Percentiles rank a stretch among this genome's conserved stretches.
Evolutionary conservation across 1,140 invertebrate genomes (phyloP).

Genomic region (Papilio machaon): DNA sequence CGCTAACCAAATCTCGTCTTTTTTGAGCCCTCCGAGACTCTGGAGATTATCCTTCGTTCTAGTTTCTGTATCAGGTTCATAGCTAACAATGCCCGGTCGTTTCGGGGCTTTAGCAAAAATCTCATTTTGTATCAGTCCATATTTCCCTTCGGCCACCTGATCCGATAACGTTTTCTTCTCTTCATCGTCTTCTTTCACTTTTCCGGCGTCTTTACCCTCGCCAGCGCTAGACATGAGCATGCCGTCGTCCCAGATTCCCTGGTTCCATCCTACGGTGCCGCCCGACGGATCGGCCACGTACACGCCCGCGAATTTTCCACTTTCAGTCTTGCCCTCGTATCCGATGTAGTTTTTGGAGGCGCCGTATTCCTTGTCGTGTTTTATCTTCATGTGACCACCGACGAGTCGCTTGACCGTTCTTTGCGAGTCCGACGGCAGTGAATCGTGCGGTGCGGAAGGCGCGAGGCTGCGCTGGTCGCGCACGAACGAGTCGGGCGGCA

Average conservation of each 20-base stretch:
- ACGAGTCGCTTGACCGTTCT: conserved; percentile 83
- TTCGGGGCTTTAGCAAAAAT: conserved; percentile 86
- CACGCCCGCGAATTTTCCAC: conserved; percentile 76
- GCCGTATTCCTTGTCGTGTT: conserved; percentile 69
- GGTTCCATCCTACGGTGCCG: conserved; percentile 80
- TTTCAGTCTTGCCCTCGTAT: conserved; percentile 64
- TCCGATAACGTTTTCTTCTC: conserved; percentile 91
- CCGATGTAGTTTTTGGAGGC: conserved; percentile 74
- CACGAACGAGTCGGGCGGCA: conserved; percentile 80
- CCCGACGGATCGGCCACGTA: conserved; percentile 75
- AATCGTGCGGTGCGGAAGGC: conserved; percentile 50
- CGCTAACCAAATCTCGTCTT: conserved; percentile 94
- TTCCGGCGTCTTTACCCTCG: conserved; percentile 83
- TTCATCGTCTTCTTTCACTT: conserved; percentile 84
- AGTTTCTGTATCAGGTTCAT: conserved; percentile 89
- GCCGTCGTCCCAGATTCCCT: conserved; percentile 85
- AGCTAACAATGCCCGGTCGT: conserved; percentile 91
- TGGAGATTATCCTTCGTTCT: conserved; percentile 88
- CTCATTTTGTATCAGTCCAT: conserved; percentile 93
- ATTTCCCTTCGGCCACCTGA: conserved; percentile 94
- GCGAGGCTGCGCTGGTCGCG: conserved; percentile 77
- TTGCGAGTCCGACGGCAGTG: conserved; percentile 70
- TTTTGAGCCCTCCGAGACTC: conserved; percentile 90
- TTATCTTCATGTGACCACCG: conserved; percentile 84
- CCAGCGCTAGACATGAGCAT: conserved; percentile 86